Evolutionary conservation across 2,888 invertebrate species (phyloP), one percentile per base, ranked within the genome.

Genomic region (Augiades crinisus): DNA sequence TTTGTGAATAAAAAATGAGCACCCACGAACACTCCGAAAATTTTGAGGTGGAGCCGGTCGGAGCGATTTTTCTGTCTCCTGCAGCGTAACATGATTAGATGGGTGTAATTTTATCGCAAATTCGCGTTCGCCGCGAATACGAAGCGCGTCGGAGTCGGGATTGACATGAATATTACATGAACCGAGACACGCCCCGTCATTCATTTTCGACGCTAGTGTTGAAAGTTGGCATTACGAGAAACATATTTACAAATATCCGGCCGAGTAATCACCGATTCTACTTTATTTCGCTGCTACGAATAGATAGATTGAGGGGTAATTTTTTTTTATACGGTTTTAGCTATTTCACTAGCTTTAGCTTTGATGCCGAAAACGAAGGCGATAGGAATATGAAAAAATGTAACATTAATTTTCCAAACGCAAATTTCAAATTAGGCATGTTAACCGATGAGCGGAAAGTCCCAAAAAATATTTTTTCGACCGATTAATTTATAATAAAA

Each of bases 81-180:
- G 51, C 57, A 50, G 65, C 72, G 67, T 78, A 83, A 81, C 77
- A 70, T 76, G 78, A 85, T 85, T 84, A 84, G 75, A 79, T 76
- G 70, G 68, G 67, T 73, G 83, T 83, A 82, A 85, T 84, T 83
- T 81, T 77, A 79, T 79, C 75, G 75, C 70, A 70, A 78, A 82
- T 81, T 80, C 79, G 64, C 70, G 68, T 64, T 65, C 47, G 54
- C 40, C 45, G 57, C 61, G 61, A 59, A 63, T 63, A 62, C 66
- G 68, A 67, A 66, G 68, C 69, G 65, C 67, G 65, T 57, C 62
- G 63, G 64, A 68, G 66, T 62, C 65, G 67, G 68, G 61, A 67
- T 69, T 62, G 62, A 59, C 77, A 87, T 87, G 87, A 87, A 87
- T 86, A 81, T 85, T 81, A 81, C 84, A 86, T 87, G 87, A 87